These are phyloP conservation scores for Microctenopoma lineatum DNA, from an alignment of 2,797 vertebrate genomes.

Conservation along the genomic window DNA sequence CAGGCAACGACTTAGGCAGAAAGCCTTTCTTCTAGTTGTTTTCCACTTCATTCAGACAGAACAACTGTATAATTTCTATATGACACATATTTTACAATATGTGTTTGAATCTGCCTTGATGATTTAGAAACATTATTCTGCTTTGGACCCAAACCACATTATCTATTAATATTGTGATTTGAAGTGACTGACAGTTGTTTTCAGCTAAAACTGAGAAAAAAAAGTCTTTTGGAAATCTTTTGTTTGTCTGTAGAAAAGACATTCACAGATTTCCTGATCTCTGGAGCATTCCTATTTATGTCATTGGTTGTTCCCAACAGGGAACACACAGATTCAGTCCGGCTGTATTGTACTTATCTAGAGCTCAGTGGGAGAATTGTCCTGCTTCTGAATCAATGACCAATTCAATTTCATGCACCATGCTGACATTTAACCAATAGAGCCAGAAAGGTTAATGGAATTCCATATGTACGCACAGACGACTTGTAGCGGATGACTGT, in stretches of 20 bases:
- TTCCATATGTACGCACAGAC: constrained; percentile 74
- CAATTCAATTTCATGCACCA: constrained; percentile 81
- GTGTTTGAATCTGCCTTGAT: background rate
- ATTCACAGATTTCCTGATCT: constrained; percentile 21
- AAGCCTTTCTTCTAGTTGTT: background rate
- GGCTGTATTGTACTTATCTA: constrained; percentile 53
- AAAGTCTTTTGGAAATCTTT: constrained; percentile 16
- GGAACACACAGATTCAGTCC: constrained; percentile 37
- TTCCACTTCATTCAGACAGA: background rate
- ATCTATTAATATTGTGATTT: constrained; percentile 20
- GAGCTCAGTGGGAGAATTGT: constrained; percentile 59
- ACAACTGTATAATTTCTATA: constrained; percentile 22
- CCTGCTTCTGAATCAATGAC: constrained; percentile 78
- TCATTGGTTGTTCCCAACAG: constrained; percentile 33
- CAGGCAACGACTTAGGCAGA: background rate
- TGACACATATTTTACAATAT: background rate
- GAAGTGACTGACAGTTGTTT: background rate
- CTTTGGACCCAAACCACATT: background rate
- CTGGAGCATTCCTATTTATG: constrained; percentile 32
- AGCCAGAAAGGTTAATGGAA: constrained; percentile 81
- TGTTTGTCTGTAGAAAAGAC: constrained; percentile 22
- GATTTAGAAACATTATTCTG: background rate
- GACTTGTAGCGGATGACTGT: constrained; percentile 69
- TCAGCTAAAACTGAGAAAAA: background rate
- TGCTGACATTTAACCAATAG: constrained; percentile 81